Conservation (phyloP, 2,888 invertebrate species). For the Drosophila testacea region DNA sequence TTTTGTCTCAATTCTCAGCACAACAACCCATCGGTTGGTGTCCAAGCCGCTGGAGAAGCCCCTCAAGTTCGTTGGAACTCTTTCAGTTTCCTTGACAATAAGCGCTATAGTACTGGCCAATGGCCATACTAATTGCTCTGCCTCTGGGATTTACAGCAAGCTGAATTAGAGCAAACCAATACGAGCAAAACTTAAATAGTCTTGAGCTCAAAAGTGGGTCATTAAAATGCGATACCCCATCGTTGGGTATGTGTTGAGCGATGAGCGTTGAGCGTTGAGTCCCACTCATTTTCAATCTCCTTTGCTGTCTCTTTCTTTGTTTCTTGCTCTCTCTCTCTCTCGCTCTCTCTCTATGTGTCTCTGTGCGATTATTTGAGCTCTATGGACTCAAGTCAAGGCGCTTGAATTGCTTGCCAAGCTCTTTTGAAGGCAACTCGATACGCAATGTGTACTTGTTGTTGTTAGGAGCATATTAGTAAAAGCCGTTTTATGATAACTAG, state of each 20-base stretch:
- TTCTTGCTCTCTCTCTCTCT: not conserved
- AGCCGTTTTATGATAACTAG: constrained; percentile 69
- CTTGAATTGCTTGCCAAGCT: constrained; percentile 63
- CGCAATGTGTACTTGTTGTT: constrained; percentile 46
- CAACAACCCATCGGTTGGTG: constrained; percentile 23
- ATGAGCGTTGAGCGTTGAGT: constrained; percentile 8
- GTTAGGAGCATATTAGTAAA: constrained; percentile 61
- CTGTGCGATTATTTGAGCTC: constrained; percentile 64
- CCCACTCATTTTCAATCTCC: constrained; percentile 1
- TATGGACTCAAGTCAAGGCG: constrained; percentile 76
- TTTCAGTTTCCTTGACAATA: constrained; percentile 57
- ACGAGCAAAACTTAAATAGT: constrained; percentile 74
- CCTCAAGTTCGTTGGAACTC: constrained; percentile 50
- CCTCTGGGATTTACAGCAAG: constrained; percentile 66
- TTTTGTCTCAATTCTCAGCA: constrained; percentile 26
- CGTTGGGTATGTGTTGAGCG: constrained; percentile 13
- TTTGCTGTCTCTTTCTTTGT: not conserved
- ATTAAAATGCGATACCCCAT: constrained; percentile 79
- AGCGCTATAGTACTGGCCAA: constrained; percentile 19
- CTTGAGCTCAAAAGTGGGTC: constrained; percentile 81
- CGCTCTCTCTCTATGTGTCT: not conserved
- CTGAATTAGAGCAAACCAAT: constrained; percentile 82
- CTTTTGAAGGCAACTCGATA: constrained; percentile 77
- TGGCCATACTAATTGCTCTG: constrained; percentile 66
- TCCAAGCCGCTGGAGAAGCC: constrained; percentile 44